phyloP scores from a whole-genome alignment of 2,113 vertebrate genomes.

The Rhynchomys soricoides region DNA sequence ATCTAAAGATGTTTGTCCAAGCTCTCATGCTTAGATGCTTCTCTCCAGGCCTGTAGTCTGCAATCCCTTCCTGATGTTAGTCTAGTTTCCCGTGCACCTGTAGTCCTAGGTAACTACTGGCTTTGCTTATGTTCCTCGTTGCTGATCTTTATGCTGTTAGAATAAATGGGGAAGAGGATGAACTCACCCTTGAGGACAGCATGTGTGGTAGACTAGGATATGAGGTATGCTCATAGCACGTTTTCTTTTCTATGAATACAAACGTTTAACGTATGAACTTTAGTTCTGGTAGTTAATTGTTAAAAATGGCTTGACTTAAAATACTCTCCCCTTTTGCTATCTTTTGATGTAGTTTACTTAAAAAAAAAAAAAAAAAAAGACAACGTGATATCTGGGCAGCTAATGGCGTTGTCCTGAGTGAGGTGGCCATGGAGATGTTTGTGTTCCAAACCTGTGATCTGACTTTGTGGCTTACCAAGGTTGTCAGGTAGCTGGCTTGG shows the following conservation, averaged over 20 bases:
- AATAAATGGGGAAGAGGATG: too few species aligned
- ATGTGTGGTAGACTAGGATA: not conserved
- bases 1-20: not conserved
- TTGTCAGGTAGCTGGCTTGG: slow-evolving; percentile 54
- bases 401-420: slow-evolving; percentile 66
- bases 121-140: slow-evolving; percentile 69
- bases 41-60: not conserved
- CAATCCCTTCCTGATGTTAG: not conserved
- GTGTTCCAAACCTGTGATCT: slow-evolving; percentile 68
- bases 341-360: slow-evolving; percentile 79
- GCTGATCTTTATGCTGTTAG: not conserved
- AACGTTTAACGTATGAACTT: slow-evolving; percentile 33
- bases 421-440: slow-evolving; percentile 79
- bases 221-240: not conserved
- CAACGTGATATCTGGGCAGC: slow-evolving; percentile 66
- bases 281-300: slow-evolving; percentile 74
- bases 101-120: not conserved
- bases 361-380: slow-evolving; percentile 35
- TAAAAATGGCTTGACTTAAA: slow-evolving; percentile 80
- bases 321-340: slow-evolving; percentile 67
- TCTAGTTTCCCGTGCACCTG: not conserved
- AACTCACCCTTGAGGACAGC: slow-evolving; percentile 44
- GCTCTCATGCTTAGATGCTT: not conserved
- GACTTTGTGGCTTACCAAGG: slow-evolving; percentile 33
- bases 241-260: not conserved